A percentile compares a stretch with the other conserved stretches of the same genome.
Evolutionary conservation across 1,140 invertebrate genomes (phyloP).

Genomic region (Caenorhabditis latens): DNA sequence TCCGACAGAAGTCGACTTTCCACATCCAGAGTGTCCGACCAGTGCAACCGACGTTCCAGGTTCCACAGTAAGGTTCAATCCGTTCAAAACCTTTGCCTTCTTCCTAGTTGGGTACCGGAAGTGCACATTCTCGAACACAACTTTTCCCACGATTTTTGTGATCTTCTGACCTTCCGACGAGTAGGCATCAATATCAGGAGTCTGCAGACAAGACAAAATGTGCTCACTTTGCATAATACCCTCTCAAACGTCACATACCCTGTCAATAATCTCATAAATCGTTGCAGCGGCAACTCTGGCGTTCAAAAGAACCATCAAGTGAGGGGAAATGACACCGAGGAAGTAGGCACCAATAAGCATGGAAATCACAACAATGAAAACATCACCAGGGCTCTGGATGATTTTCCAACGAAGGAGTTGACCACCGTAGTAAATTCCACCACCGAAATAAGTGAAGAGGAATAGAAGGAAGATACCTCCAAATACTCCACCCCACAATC

Average conservation of each 20-base stretch:
- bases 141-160: slow-evolving; percentile 74
- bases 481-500: slow-evolving; percentile 69
- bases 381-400: slow-evolving; percentile 67
- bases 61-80: slow-evolving; percentile 87
- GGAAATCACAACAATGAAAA: slow-evolving; percentile 68
- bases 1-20: slow-evolving; percentile 69
- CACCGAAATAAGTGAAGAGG: slow-evolving; percentile 64
- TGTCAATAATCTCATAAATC: slow-evolving; percentile 70
- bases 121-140: slow-evolving; percentile 78
- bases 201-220: slow-evolving; percentile 61
- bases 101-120: slow-evolving; percentile 79
- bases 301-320: slow-evolving; percentile 69
- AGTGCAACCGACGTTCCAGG: slow-evolving; percentile 91
- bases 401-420: slow-evolving; percentile 53
- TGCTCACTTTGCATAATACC: slow-evolving; percentile 18
- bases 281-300: slow-evolving; percentile 70
- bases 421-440: slow-evolving; percentile 65
- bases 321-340: slow-evolving; percentile 69
- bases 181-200: slow-evolving; percentile 76
- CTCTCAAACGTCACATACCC: slow-evolving; percentile 47
- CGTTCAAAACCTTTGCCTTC: slow-evolving; percentile 82
- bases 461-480: slow-evolving; percentile 69
- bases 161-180: slow-evolving; percentile 70
- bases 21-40: slow-evolving; percentile 81
- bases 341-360: slow-evolving; percentile 69